Conservation (phyloP, 2,888 invertebrate species). For the Chaetogeoica ovagalla region DNA sequence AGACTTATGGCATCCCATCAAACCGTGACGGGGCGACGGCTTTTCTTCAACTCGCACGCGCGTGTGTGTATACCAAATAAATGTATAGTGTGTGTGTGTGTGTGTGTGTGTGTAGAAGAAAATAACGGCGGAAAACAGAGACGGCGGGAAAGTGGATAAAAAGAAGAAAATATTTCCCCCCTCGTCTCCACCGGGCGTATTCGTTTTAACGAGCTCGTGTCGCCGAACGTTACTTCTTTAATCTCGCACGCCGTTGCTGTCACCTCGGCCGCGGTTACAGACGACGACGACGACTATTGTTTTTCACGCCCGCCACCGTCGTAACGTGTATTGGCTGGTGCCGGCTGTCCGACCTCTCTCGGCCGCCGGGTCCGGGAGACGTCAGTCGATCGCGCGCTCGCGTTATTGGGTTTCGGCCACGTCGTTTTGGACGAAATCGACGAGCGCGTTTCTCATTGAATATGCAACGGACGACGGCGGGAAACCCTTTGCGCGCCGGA, state of each 20-base stretch:
- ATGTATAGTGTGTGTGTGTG: no score
- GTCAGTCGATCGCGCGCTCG: slow-evolving; percentile 26
- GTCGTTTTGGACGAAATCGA: slow-evolving; percentile 50
- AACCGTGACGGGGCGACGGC: slow-evolving; percentile 31
- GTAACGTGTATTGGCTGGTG: no score
- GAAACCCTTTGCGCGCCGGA: slow-evolving; percentile 42
- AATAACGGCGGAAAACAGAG: neutral
- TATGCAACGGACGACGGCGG: slow-evolving; percentile 48
- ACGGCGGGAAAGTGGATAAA: slow-evolving; percentile 18
- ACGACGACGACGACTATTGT: slow-evolving; percentile 27
- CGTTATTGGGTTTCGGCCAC: slow-evolving; percentile 45
- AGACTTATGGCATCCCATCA: slow-evolving; percentile 51
- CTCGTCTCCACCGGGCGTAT: slow-evolving; percentile 6
- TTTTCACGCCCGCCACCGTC: neutral
- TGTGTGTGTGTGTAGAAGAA: neutral
- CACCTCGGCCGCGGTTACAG: slow-evolving; percentile 37
- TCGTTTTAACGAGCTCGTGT: slow-evolving; percentile 50
- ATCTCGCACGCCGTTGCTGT: slow-evolving; percentile 44
- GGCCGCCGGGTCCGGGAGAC: neutral
- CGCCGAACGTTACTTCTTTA: slow-evolving; percentile 33
- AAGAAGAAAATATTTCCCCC: slow-evolving; percentile 5
- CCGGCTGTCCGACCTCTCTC: no score
- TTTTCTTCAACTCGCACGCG: neutral
- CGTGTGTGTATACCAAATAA: no score
- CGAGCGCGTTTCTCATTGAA: slow-evolving; percentile 51